Percentiles rank a stretch among this genome's conserved stretches.
phyloP scores from a whole-genome alignment of 2,113 vertebrate species.

The Panurus biarmicus region DNA sequence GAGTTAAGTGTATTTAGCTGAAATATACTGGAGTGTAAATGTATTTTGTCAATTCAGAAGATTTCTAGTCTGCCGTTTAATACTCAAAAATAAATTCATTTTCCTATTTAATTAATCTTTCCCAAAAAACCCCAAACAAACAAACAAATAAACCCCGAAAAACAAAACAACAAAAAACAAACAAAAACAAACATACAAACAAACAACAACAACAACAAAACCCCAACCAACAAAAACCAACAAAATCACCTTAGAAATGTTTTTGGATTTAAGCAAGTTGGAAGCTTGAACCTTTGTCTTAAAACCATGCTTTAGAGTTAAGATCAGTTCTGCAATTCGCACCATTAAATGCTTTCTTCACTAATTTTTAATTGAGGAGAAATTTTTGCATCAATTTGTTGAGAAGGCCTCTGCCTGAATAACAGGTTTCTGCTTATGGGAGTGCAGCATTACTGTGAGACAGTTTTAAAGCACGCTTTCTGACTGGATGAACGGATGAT shows the following conservation, averaged over 20 bases:
- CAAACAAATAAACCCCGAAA: too few relatives aligned
- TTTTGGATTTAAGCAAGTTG: neutral
- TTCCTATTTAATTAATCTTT: neutral
- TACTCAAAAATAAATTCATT: neutral
- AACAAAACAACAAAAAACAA: neutral
- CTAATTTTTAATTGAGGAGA: neutral
- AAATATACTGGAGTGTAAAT: neutral
- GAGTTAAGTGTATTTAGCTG: neutral
- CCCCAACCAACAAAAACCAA: neutral
- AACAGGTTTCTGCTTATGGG: neutral
- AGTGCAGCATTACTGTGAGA: neutral
- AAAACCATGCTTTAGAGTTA: neutral
- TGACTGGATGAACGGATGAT: neutral
- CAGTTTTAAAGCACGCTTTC: neutral
- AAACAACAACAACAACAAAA: too few relatives aligned
- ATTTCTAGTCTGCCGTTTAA: neutral
- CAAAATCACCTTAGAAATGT: neutral
- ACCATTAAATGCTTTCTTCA: neutral
- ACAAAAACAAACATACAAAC: too few relatives aligned
- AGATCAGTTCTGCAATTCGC: neutral
- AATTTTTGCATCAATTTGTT: neutral
- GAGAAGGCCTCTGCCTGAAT: neutral
- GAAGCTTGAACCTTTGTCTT: neutral
- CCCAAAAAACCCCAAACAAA: too few relatives aligned
- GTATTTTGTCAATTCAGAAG: neutral